A percentile compares a stretch with the other conserved stretches of the same genome.
phyloP scores from a whole-genome alignment of 2,888 invertebrate genomes.

The Drosophila koepferae region DNA sequence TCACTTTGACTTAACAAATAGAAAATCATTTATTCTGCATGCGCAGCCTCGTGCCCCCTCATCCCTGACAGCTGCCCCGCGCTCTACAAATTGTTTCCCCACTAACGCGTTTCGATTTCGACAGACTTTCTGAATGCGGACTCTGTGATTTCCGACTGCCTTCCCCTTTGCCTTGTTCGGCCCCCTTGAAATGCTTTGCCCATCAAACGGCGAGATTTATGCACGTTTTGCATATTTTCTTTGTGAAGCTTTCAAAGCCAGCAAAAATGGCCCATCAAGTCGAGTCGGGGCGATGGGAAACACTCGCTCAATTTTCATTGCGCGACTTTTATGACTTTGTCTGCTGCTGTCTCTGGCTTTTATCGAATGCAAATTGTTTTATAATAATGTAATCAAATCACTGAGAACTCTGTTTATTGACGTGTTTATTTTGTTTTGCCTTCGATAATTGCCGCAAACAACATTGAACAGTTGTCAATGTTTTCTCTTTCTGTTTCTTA shows the following conservation, averaged over 20 bases:
- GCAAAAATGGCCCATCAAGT: constrained; percentile 52
- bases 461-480: background rate
- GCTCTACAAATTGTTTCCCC: constrained; percentile 43
- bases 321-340: constrained; percentile 75
- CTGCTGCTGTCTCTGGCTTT: constrained; percentile 66
- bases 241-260: constrained; percentile 54
- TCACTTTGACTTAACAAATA: constrained; percentile 79
- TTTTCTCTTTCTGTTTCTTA: background rate
- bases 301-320: constrained; percentile 70
- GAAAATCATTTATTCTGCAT: constrained; percentile 80
- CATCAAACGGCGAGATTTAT: constrained; percentile 71
- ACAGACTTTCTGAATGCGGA: constrained; percentile 25
- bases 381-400: constrained; percentile 79
- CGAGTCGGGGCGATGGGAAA: constrained; percentile 13
- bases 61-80: constrained; percentile 35
- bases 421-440: constrained; percentile 67
- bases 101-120: constrained; percentile 70
- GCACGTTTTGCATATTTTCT: constrained; percentile 78
- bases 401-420: constrained; percentile 69
- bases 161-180: background rate
- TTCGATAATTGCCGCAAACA: constrained; percentile 38
- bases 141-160: constrained; percentile 60
- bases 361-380: constrained; percentile 80
- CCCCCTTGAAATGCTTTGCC: background rate
- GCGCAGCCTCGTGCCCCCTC: constrained; percentile 36